Conservation (phyloP, 92 coral and sea anemone species). For the Phymanthus crucifer region DNA sequence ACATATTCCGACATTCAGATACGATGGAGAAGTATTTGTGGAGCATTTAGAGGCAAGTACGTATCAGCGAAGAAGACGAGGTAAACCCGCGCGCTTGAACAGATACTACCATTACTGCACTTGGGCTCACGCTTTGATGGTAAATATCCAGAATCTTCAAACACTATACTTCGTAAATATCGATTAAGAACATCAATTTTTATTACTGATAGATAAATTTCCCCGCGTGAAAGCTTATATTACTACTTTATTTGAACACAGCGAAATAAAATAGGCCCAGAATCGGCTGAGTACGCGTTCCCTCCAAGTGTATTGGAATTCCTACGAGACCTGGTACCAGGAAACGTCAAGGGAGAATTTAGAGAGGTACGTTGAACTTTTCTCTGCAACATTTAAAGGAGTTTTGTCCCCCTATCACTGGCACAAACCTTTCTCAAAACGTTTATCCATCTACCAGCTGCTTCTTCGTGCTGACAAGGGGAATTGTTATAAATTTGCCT, state of each 20-base stretch:
- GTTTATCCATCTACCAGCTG: too few species aligned
- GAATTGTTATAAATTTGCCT: too few species aligned
- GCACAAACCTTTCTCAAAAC: too few species aligned
- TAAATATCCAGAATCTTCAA: conserved; percentile 1
- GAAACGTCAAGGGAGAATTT: conserved; percentile 45
- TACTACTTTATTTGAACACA: not conserved
- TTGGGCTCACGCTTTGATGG: conserved; percentile 57
- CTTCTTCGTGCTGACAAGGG: too few species aligned
- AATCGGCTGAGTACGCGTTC: conserved; percentile 34
- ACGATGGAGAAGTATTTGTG: conserved; percentile 30
- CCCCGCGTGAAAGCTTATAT: too few species aligned
- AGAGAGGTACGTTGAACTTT: conserved; percentile 50
- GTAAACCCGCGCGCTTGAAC: conserved; percentile 35
- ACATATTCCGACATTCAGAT: conserved; percentile 18
- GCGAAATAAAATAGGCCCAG: conserved; percentile 41
- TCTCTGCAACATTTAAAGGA: too few species aligned
- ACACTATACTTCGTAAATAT: too few species aligned
- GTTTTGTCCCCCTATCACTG: too few species aligned
- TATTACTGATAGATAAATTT: too few species aligned
- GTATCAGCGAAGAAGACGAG: conserved; percentile 23
- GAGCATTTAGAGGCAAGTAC: conserved; percentile 21
- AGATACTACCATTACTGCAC: conserved; percentile 43
- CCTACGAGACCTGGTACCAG: conserved; percentile 40
- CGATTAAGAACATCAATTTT: too few species aligned
- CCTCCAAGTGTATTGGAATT: conserved; percentile 31